Evolutionary conservation across 1,140 invertebrate species (phyloP).

Genomic region (Pseudachorutes palmiensis): DNA sequence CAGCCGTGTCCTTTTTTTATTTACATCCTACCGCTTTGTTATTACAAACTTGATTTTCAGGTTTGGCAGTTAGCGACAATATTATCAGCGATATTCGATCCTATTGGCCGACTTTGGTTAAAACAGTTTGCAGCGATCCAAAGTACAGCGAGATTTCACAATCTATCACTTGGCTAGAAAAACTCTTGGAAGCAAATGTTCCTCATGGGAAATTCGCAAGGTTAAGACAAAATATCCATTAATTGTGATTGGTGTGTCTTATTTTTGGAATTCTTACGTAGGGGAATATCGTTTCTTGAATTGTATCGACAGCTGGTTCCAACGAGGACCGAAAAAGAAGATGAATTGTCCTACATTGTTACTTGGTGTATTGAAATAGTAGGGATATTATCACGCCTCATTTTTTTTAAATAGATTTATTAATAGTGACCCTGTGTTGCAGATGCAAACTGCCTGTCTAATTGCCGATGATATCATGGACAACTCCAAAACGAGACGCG

Average conservation of each 20-base stretch:
- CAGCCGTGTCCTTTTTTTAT: too few relatives aligned
- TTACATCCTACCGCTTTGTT: too few relatives aligned
- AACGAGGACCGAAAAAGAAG: not conserved
- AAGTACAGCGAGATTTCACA: not conserved
- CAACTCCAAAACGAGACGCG: constrained; percentile 64
- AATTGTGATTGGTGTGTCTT: not conserved
- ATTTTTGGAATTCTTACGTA: too few relatives aligned
- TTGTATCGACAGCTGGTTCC: not conserved
- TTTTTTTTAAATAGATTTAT: not conserved
- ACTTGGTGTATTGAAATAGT: constrained; percentile 28
- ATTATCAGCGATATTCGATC: not conserved
- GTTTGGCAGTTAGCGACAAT: too few relatives aligned
- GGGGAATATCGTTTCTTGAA: not conserved
- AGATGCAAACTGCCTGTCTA: constrained; percentile 10
- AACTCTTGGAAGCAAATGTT: not conserved
- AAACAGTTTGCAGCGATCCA: not conserved
- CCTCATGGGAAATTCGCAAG: not conserved
- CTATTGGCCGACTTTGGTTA: not conserved
- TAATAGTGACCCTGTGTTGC: too few relatives aligned
- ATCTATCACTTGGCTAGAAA: not conserved
- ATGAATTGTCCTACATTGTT: not conserved
- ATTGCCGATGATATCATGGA: constrained; percentile 91
- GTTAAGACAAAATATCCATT: not conserved
- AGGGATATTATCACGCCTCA: not conserved
- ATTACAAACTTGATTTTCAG: too few relatives aligned